Conservation (phyloP, 2,797 vertebrate genomes). For the Catostomus latipinnis region DNA sequence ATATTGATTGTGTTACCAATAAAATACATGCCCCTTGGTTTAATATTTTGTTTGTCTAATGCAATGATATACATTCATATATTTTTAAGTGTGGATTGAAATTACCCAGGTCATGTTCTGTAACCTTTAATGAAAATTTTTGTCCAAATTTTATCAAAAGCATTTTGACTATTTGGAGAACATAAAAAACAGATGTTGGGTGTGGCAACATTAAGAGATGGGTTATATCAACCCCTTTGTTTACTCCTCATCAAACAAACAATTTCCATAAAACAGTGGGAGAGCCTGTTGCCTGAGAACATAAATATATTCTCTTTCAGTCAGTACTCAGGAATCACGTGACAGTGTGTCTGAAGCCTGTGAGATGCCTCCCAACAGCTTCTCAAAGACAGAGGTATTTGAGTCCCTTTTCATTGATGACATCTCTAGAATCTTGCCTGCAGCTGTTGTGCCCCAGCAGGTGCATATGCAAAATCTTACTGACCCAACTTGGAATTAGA, state of each 20-base stretch:
- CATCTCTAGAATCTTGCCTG: constrained; percentile 50
- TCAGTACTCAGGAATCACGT: constrained; percentile 36
- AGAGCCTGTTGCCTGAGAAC: constrained; percentile 45
- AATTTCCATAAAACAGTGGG: constrained; percentile 67
- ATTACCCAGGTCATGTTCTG: background rate
- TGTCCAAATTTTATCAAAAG: background rate
- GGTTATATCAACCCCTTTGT: constrained; percentile 66
- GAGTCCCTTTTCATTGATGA: constrained; percentile 68
- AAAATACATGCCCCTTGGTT: too few species aligned
- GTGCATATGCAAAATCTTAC: constrained; percentile 26
- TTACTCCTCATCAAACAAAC: constrained; percentile 67
- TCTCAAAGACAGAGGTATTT: constrained; percentile 65
- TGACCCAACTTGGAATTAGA: constrained; percentile 18
- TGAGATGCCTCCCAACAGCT: constrained; percentile 55
- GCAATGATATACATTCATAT: too few species aligned
- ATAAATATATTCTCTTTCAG: constrained; percentile 58
- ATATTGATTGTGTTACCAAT: too few species aligned
- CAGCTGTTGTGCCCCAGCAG: constrained; percentile 25
- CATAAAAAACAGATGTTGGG: constrained; percentile 65
- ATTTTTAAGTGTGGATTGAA: background rate
- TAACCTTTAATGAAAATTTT: background rate
- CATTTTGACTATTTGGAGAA: constrained; percentile 54
- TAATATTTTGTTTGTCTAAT: too few species aligned
- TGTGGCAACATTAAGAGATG: constrained; percentile 48
- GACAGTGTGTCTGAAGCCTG: constrained; percentile 35